A percentile compares a stretch with the other conserved stretches of the same genome.
Conservation (phyloP, 2,888 invertebrate genomes). For the Alloscopus bannaensis region DNA sequence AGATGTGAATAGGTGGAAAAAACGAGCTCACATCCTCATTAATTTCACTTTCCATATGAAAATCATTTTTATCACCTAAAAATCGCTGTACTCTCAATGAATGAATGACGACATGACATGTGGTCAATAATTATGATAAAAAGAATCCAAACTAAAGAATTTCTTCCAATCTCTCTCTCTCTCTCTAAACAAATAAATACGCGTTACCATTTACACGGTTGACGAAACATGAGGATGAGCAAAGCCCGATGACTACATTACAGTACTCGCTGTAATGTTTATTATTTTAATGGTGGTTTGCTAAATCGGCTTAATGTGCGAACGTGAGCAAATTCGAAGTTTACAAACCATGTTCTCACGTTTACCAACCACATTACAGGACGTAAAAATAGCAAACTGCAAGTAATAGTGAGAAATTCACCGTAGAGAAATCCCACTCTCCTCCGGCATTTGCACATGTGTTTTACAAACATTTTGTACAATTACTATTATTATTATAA, state of each 20-base stretch:
- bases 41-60: conserved; percentile 56
- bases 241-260: too few species aligned
- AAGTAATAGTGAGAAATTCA: not conserved
- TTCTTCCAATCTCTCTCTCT: conserved; percentile 13
- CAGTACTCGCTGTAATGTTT: too few species aligned
- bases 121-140: conserved; percentile 31
- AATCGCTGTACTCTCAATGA: conserved; percentile 4
- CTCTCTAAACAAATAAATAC: too few species aligned
- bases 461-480: not conserved
- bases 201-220: conserved; percentile 58
- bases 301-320: too few species aligned
- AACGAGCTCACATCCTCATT: conserved; percentile 57
- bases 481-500: not conserved
- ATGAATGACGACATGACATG: conserved; percentile 41
- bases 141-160: not conserved
- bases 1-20: conserved; percentile 3
- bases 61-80: not conserved
- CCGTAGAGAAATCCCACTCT: not conserved
- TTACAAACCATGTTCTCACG: conserved; percentile 12
- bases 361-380: not conserved
- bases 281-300: too few species aligned
- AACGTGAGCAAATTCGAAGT: not conserved
- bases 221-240: conserved; percentile 14
- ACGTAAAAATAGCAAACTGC: not conserved
- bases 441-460: not conserved